Conservation (phyloP, 1,140 invertebrate genomes). For the Vollenhovia emeryi region DNA sequence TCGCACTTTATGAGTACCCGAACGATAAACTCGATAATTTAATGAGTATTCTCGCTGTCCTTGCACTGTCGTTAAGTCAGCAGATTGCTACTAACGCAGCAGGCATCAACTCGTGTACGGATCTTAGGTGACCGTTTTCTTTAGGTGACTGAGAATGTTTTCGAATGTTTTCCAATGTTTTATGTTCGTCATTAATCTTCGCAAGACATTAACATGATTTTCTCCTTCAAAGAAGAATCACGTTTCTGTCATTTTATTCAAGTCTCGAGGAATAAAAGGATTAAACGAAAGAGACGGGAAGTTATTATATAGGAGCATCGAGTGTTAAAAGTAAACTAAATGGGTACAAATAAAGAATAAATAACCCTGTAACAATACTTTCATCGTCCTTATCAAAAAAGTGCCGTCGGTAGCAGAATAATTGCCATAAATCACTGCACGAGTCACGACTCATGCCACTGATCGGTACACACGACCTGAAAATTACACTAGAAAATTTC, state of each 20-base stretch:
- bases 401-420: background rate
- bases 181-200: slow-evolving; percentile 13
- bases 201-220: background rate
- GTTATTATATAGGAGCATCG: background rate
- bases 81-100: slow-evolving; percentile 52
- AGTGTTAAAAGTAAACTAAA: background rate
- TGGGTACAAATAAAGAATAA: background rate
- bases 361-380: background rate
- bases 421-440: background rate
- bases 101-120: slow-evolving; percentile 52
- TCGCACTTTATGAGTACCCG: slow-evolving; percentile 72
- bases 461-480: background rate
- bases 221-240: background rate
- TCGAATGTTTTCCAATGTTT: background rate
- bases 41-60: slow-evolving; percentile 69
- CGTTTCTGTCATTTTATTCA: background rate
- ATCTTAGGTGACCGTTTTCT: background rate
- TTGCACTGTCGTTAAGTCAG: slow-evolving; percentile 70
- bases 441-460: background rate
- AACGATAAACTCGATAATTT: slow-evolving; percentile 80
- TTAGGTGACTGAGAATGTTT: background rate
- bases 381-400: background rate
- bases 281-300: background rate
- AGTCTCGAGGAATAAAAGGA: background rate
- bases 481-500: slow-evolving; percentile 23